Percentiles rank a stretch among this genome's conserved stretches.
Conservation (phyloP, 2,888 invertebrate species). For the Standfussiana lucernea region DNA sequence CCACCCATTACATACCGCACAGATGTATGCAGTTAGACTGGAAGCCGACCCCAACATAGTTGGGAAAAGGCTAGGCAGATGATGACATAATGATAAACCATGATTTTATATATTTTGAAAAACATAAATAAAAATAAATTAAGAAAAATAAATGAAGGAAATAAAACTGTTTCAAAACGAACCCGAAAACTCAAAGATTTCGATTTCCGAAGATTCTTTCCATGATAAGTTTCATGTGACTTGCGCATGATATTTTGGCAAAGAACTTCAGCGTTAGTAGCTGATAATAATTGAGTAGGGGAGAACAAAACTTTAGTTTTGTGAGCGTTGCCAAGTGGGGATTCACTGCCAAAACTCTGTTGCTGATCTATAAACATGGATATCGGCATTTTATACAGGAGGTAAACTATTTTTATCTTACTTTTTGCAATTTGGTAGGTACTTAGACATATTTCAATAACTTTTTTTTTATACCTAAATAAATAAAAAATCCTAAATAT, state of each 20-base stretch:
- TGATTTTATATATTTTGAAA: no score
- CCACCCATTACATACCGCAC: no score
- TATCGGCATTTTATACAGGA: neutral
- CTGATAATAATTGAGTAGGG: neutral
- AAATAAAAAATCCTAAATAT: no score
- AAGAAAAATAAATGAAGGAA: neutral
- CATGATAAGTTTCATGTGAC: conserved; percentile 12
- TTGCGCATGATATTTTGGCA: conserved; percentile 11
- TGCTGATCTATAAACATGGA: neutral
- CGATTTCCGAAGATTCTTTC: no score
- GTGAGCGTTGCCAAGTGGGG: neutral
- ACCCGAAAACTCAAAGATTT: neutral
- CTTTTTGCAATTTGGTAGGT: neutral
- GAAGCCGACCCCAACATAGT: no score
- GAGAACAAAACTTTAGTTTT: neutral
- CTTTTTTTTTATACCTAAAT: no score
- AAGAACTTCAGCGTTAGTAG: neutral
- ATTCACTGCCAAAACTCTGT: neutral
- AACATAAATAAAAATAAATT: no score
- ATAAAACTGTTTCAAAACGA: neutral
- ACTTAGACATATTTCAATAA: no score
- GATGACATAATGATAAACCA: no score
- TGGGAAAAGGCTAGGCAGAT: no score
- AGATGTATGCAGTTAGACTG: no score
- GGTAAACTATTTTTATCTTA: neutral